Evolutionary conservation across 2,888 invertebrate genomes (phyloP).

Genomic region (Caenorhabditis sp.): DNA sequence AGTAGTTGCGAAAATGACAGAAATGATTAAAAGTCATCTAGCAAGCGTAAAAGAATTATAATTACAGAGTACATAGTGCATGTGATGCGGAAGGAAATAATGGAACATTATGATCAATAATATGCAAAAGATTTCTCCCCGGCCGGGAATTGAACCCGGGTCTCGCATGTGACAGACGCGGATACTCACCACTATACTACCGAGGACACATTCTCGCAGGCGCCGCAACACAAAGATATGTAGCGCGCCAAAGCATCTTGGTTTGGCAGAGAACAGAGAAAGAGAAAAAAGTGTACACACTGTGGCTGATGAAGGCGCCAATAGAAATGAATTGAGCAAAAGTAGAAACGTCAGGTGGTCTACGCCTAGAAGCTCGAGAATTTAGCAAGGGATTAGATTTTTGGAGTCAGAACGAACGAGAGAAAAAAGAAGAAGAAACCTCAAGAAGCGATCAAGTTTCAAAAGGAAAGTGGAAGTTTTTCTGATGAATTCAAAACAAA

Average conservation of each 20-base stretch:
- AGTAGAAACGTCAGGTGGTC: slow-evolving; percentile 51
- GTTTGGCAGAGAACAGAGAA: neutral
- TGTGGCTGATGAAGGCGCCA: slow-evolving; percentile 10
- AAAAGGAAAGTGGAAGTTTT: slow-evolving; percentile 15
- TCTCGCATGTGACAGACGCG: slow-evolving; percentile 76
- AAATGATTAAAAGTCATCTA: neutral
- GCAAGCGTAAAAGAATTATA: slow-evolving; percentile 33
- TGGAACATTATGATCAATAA: neutral
- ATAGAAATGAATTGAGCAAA: slow-evolving; percentile 11
- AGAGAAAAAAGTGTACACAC: neutral
- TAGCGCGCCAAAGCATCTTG: neutral
- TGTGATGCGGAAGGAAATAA: slow-evolving; percentile 46
- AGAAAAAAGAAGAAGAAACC: neutral
- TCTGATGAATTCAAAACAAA: neutral
- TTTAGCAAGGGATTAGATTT: slow-evolving; percentile 29
- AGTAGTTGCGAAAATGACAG: neutral
- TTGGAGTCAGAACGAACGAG: slow-evolving; percentile 13
- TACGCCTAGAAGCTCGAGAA: too few relatives aligned
- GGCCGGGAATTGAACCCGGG: slow-evolving; percentile 76
- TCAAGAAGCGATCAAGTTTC: slow-evolving; percentile 54
- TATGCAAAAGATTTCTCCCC: slow-evolving; percentile 66
- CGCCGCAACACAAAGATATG: slow-evolving; percentile 22
- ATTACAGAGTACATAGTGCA: slow-evolving; percentile 46
- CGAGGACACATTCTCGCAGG: slow-evolving; percentile 56
- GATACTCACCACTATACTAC: slow-evolving; percentile 75